Percentiles rank a stretch among this genome's conserved stretches.
Evolutionary conservation across 2,797 vertebrate genomes (phyloP).

Genomic region (Malacoraja senta): DNA sequence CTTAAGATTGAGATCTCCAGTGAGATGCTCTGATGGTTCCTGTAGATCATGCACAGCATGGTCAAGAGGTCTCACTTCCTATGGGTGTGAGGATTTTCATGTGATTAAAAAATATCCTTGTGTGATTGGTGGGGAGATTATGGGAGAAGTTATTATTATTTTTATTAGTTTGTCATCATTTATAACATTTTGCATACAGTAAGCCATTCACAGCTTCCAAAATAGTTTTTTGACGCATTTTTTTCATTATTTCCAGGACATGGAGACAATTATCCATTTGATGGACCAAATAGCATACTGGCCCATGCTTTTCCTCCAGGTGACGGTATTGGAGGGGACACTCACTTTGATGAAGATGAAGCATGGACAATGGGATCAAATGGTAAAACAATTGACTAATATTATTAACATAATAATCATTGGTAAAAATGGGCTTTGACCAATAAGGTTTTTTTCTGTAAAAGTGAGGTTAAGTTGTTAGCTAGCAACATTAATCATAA

Average conservation of each 20-base stretch:
- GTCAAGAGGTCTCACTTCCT: neutral
- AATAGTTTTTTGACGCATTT: conserved; percentile 31
- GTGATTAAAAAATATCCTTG: neutral
- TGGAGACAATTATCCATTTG: conserved; percentile 69
- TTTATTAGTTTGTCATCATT: too few relatives aligned
- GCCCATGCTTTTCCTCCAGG: conserved; percentile 78
- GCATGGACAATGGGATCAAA: conserved; percentile 61
- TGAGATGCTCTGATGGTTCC: neutral
- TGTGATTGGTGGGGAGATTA: neutral
- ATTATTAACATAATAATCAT: neutral
- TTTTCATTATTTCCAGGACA: conserved; percentile 59
- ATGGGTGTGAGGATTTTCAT: neutral
- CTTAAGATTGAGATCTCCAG: neutral
- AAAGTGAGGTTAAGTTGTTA: neutral
- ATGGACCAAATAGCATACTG: conserved; percentile 70
- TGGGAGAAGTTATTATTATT: too few relatives aligned
- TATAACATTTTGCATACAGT: neutral
- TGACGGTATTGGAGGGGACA: conserved; percentile 66
- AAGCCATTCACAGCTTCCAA: neutral
- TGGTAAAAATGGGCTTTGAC: neutral
- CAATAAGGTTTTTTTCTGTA: neutral
- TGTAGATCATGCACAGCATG: neutral
- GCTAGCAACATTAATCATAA: neutral
- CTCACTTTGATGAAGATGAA: conserved; percentile 85
- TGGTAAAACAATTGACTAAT: conserved; percentile 48